A percentile compares a stretch with the other conserved stretches of the same genome.
Evolutionary conservation across 2,797 vertebrate genomes (phyloP).

Genomic region (Pteronotus mesoamericanus): DNA sequence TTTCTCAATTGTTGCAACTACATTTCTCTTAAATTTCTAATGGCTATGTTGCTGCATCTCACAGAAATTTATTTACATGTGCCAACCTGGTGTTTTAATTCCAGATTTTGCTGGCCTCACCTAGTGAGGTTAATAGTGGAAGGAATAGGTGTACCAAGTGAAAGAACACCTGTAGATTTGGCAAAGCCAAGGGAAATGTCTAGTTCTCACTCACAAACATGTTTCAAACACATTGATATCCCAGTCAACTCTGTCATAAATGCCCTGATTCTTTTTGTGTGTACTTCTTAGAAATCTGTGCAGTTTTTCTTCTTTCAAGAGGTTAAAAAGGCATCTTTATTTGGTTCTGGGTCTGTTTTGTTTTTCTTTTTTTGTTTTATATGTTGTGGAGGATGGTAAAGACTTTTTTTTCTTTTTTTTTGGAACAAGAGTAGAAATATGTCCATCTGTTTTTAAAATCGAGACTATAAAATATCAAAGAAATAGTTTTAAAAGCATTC

Average conservation of each 20-base stretch:
- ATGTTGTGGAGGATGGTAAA: not conserved
- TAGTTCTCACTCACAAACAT: not conserved
- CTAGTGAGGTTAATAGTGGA: not conserved
- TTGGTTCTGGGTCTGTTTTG: slow-evolving; percentile 13
- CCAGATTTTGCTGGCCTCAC: not conserved
- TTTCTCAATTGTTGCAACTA: not conserved
- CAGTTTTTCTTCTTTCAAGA: not conserved
- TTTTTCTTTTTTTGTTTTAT: not conserved
- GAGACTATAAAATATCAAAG: not conserved
- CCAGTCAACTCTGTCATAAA: not conserved
- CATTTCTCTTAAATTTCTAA: not conserved
- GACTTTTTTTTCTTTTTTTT: not conserved
- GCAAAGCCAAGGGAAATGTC: not conserved
- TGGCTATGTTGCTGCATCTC: not conserved
- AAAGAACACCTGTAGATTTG: not conserved
- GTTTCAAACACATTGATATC: not conserved
- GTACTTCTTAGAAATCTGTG: not conserved
- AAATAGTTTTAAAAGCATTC: not conserved
- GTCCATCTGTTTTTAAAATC: slow-evolving; percentile 4
- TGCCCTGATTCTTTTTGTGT: not conserved
- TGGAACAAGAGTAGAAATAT: not conserved
- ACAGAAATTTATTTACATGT: not conserved
- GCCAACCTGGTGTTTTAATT: slow-evolving; percentile 14
- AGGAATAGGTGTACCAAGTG: not conserved
- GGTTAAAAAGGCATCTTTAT: not conserved